phyloP scores from a whole-genome alignment of 2,797 vertebrate genomes.

The Bufotes viridis region DNA sequence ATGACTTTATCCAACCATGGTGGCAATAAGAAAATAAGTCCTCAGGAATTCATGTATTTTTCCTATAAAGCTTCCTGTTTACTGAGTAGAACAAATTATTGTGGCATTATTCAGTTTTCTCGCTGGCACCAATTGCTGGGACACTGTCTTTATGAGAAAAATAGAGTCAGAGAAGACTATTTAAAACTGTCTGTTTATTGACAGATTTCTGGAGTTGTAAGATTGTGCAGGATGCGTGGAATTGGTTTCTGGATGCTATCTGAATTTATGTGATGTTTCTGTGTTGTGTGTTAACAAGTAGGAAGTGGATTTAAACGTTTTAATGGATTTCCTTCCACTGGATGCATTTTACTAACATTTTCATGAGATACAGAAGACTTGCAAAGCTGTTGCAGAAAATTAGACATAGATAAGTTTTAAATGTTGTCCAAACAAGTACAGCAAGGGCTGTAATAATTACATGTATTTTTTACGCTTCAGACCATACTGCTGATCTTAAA shows the following conservation, averaged over 20 bases:
- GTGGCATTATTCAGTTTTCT: background rate
- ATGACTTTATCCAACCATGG: background rate
- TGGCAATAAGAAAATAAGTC: background rate
- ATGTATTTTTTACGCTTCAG: background rate
- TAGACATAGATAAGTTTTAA: conserved; percentile 13
- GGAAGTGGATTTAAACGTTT: conserved; percentile 19
- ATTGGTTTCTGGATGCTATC: conserved; percentile 38
- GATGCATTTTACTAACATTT: conserved; percentile 6
- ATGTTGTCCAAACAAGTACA: background rate
- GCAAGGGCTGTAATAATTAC: background rate
- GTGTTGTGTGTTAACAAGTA: conserved; percentile 11
- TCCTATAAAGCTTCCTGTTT: background rate
- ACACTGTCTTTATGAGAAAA: background rate
- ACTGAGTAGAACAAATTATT: conserved; percentile 12
- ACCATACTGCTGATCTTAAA: background rate
- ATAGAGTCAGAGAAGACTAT: conserved; percentile 6
- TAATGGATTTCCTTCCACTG: conserved; percentile 31
- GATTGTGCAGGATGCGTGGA: conserved; percentile 33
- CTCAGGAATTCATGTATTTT: background rate
- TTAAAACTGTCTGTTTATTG: conserved; percentile 14
- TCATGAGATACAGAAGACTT: conserved; percentile 4
- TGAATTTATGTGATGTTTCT: conserved; percentile 22
- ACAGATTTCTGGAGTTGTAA: conserved; percentile 18
- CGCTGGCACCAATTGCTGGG: background rate
- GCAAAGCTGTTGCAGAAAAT: conserved; percentile 10